A percentile compares a stretch with the other conserved stretches of the same genome.
phyloP scores from a whole-genome alignment of 2,797 vertebrate species.

The Siniperca undulata region DNA sequence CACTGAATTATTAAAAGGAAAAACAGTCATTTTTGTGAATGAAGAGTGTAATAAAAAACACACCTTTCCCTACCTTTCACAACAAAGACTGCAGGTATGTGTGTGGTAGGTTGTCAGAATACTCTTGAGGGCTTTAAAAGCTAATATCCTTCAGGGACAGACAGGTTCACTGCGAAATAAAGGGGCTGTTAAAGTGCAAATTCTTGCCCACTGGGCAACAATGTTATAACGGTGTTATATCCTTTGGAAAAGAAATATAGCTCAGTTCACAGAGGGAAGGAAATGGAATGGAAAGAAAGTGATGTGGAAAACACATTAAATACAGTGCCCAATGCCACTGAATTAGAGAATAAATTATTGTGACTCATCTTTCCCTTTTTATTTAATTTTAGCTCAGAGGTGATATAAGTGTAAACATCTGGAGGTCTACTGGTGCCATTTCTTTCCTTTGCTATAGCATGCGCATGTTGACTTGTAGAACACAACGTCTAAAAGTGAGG shows the following conservation, averaged over 20 bases:
- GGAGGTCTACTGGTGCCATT: not conserved
- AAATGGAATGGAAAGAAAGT: constrained; percentile 9
- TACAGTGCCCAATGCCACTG: not conserved
- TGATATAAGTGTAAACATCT: not conserved
- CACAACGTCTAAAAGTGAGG: not conserved
- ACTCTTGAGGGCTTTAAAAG: constrained; percentile 71
- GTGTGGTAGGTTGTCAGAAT: constrained; percentile 40
- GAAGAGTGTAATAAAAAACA: constrained; percentile 49
- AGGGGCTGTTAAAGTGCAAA: constrained; percentile 70
- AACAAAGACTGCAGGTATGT: constrained; percentile 36
- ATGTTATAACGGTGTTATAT: constrained; percentile 33
- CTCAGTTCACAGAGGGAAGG: constrained; percentile 27
- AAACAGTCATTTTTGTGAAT: constrained; percentile 69
- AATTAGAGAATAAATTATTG: not conserved
- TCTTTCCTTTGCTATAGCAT: not conserved
- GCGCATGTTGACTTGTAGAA: not conserved
- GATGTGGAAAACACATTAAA: constrained; percentile 33
- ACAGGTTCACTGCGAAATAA: constrained; percentile 70
- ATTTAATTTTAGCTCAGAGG: not conserved
- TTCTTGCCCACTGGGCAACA: constrained; percentile 58
- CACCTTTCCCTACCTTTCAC: constrained; percentile 51
- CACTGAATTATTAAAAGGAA: constrained; percentile 76
- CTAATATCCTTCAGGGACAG: constrained; percentile 65
- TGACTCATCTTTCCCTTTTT: not conserved
- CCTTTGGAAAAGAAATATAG: constrained; percentile 33